Evolutionary conservation across 2,888 invertebrate genomes (phyloP).

Genomic region (Tigriopus californicus): DNA sequence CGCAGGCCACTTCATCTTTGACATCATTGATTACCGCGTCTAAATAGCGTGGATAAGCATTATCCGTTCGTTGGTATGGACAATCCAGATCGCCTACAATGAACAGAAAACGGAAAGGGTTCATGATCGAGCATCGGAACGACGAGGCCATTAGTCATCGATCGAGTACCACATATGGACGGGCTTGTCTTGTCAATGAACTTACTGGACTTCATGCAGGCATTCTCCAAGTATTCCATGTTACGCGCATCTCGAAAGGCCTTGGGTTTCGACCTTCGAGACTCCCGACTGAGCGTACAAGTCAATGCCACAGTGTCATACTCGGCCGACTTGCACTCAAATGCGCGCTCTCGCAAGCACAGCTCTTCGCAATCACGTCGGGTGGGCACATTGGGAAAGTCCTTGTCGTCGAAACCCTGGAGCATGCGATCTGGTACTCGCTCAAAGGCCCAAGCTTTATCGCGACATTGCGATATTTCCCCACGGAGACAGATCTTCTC

Average conservation of each 20-base stretch:
- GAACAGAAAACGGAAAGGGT: background rate
- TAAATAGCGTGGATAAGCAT: constrained; percentile 21
- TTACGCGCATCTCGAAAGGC: constrained; percentile 27
- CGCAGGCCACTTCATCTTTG: constrained; percentile 27
- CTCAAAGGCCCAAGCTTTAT: constrained; percentile 33
- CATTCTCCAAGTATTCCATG: constrained; percentile 35
- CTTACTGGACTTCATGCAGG: constrained; percentile 8
- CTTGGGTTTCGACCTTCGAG: constrained; percentile 30
- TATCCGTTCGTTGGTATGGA: constrained; percentile 9
- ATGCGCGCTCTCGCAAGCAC: constrained; percentile 27
- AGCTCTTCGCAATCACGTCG: constrained; percentile 34
- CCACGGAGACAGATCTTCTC: constrained; percentile 31
- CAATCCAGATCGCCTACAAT: constrained; percentile 3
- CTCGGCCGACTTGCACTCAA: constrained; percentile 33
- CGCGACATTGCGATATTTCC: constrained; percentile 24
- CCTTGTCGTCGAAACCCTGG: constrained; percentile 30
- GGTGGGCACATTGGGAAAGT: constrained; percentile 29
- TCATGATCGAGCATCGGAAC: background rate
- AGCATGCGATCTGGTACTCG: constrained; percentile 32
- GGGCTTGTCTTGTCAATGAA: background rate
- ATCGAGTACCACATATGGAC: background rate
- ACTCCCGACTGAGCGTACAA: constrained; percentile 32
- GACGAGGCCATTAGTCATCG: background rate
- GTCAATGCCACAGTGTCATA: constrained; percentile 32
- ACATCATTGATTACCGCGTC: constrained; percentile 26